Evolutionary conservation across 1,140 invertebrate genomes (phyloP).

Genomic region (Neodiprion virginianus): DNA sequence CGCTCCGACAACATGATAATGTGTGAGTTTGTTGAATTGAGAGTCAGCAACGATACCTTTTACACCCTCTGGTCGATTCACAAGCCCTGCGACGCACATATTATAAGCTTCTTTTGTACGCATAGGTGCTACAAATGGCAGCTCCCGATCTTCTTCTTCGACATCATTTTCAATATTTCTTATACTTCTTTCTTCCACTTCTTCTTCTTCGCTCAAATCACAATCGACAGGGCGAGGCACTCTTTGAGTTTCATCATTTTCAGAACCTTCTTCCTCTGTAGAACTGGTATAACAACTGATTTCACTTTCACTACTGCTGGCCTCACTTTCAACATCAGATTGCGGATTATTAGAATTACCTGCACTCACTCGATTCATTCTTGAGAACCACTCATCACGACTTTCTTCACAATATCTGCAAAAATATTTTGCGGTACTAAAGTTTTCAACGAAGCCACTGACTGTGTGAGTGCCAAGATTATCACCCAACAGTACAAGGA

Average conservation of each 20-base stretch:
- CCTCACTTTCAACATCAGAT: not conserved
- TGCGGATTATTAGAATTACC: not conserved
- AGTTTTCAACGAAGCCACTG: slow-evolving; percentile 13
- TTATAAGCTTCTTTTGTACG: slow-evolving; percentile 1
- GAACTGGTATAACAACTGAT: not conserved
- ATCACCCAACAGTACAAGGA: slow-evolving; percentile 11
- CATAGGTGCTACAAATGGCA: not conserved
- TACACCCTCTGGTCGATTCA: not conserved
- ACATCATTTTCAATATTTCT: not conserved
- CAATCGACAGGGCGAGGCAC: not conserved
- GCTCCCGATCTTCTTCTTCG: slow-evolving; percentile 2
- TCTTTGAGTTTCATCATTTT: not conserved
- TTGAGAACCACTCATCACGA: not conserved
- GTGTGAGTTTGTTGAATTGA: not conserved
- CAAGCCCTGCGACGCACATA: not conserved
- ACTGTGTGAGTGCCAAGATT: slow-evolving; percentile 16
- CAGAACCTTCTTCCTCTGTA: not conserved
- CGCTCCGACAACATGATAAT: not conserved
- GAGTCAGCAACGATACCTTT: not conserved
- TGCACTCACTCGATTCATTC: not conserved
- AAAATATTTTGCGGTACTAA: slow-evolving; percentile 14
- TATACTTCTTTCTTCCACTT: not conserved
- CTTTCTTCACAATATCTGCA: slow-evolving; percentile 13
- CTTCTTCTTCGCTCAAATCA: not conserved
- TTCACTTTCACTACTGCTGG: not conserved